Evolutionary conservation across 2,888 invertebrate genomes (phyloP).

Genomic region (Lydus trimaculatus): DNA sequence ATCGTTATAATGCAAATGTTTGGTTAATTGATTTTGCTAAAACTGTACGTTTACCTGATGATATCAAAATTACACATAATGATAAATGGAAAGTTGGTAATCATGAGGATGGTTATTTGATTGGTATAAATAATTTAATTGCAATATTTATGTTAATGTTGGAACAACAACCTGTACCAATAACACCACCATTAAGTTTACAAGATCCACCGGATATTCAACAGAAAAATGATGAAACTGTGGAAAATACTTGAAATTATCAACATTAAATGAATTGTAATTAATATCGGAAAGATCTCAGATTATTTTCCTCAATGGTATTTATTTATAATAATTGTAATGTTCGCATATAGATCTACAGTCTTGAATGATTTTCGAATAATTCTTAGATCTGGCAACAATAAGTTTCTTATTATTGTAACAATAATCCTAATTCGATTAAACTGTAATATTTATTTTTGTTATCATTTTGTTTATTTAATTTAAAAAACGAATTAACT

Average conservation of each 20-base stretch:
- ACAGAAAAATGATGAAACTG: slow-evolving; percentile 18
- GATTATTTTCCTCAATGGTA: background rate
- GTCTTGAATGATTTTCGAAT: too few relatives aligned
- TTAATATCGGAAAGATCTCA: background rate
- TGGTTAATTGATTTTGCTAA: slow-evolving; percentile 99
- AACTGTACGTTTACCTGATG: slow-evolving; percentile 81
- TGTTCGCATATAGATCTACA: background rate
- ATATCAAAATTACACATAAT: slow-evolving; percentile 78
- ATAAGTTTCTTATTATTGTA: slow-evolving; percentile 19
- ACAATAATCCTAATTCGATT: slow-evolving; percentile 18
- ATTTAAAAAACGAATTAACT: background rate
- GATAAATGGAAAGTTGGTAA: slow-evolving; percentile 93
- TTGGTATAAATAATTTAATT: slow-evolving; percentile 90
- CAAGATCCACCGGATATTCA: slow-evolving; percentile 48
- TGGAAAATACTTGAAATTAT: slow-evolving; percentile 17
- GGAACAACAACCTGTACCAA: slow-evolving; percentile 56
- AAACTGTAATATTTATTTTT: slow-evolving; percentile 32
- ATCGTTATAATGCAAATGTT: slow-evolving; percentile 83
- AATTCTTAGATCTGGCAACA: background rate
- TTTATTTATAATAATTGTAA: background rate
- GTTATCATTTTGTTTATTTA: slow-evolving; percentile 15
- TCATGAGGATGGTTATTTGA: slow-evolving; percentile 95
- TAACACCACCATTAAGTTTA: slow-evolving; percentile 53
- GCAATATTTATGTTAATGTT: slow-evolving; percentile 78
- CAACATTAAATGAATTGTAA: background rate